phyloP scores from a whole-genome alignment of 2,113 vertebrate genomes.

The Cephalopterus ornatus region DNA sequence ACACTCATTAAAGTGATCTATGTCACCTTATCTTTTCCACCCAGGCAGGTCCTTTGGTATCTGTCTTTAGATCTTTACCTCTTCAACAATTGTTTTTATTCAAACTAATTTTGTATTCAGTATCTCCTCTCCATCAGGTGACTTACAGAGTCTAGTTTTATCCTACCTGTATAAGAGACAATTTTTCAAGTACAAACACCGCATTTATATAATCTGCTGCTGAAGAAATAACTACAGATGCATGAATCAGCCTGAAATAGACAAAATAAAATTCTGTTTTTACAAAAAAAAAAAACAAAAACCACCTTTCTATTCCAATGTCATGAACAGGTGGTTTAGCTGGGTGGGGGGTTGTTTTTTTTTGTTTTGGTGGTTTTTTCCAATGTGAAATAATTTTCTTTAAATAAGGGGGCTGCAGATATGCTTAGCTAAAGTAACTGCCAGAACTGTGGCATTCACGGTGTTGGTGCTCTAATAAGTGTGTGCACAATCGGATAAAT shows the following conservation, averaged over 20 bases:
- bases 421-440: not conserved
- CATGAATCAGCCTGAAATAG: not conserved
- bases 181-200: not conserved
- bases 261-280: not conserved
- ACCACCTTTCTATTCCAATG: not conserved
- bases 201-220: not conserved
- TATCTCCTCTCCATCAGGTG: not conserved
- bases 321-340: not conserved
- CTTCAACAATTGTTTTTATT: not conserved
- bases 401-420: not conserved
- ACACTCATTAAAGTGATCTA: slow-evolving; percentile 15
- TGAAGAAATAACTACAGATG: not conserved
- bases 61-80: slow-evolving; percentile 29
- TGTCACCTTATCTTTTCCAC: slow-evolving; percentile 7
- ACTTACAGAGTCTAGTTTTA: not conserved
- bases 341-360: not conserved
- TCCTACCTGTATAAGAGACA: not conserved
- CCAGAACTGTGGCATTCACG: not conserved
- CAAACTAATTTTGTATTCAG: not conserved
- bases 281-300: not conserved
- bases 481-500: not conserved
- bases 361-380: not conserved
- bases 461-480: not conserved
- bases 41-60: slow-evolving; percentile 13
- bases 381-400: not conserved